phyloP scores from a whole-genome alignment of 1,140 invertebrate species.

The Zaprionus gabonicus region DNA sequence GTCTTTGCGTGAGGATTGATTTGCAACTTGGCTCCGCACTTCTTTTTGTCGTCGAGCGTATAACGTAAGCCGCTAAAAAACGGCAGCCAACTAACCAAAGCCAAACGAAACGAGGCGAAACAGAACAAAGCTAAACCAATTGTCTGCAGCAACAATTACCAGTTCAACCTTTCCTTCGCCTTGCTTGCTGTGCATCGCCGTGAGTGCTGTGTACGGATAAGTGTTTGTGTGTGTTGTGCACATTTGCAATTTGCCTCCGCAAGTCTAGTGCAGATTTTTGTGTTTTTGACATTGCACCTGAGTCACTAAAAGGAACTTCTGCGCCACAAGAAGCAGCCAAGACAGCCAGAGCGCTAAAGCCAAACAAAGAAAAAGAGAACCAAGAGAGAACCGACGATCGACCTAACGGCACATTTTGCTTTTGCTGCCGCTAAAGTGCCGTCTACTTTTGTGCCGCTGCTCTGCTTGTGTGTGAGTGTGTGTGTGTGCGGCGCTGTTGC shows the following conservation, averaged over 20 bases:
- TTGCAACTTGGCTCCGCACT: slow-evolving; percentile 39
- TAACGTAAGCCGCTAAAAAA: background rate
- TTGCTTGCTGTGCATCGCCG: background rate
- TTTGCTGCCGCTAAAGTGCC: slow-evolving; percentile 30
- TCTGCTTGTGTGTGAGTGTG: slow-evolving; percentile 2
- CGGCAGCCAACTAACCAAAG: background rate
- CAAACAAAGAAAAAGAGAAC: slow-evolving; percentile 2
- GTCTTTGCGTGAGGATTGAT: slow-evolving; percentile 66
- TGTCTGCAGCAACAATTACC: slow-evolving; percentile 41
- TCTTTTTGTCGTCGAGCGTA: slow-evolving; percentile 22
- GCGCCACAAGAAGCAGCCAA: background rate
- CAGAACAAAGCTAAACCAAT: slow-evolving; percentile 12
- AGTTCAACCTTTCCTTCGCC: slow-evolving; percentile 36
- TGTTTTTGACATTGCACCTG: slow-evolving; percentile 58
- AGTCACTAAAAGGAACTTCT: slow-evolving; percentile 18
- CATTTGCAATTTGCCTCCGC: slow-evolving; percentile 31
- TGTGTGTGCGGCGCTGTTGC: slow-evolving; percentile 40
- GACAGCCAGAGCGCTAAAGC: background rate
- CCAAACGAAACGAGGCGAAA: slow-evolving; percentile 37
- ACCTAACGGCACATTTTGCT: slow-evolving; percentile 49
- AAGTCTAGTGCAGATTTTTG: slow-evolving; percentile 45
- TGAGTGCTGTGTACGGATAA: slow-evolving; percentile 2
- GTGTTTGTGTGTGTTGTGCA: slow-evolving; percentile 26
- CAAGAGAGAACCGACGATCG: slow-evolving; percentile 40
- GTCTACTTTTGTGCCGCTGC: background rate